Evolutionary conservation across 2,113 vertebrate species (phyloP), one percentile per base, ranked within the genome.

Genomic region (Catharus minimus): DNA sequence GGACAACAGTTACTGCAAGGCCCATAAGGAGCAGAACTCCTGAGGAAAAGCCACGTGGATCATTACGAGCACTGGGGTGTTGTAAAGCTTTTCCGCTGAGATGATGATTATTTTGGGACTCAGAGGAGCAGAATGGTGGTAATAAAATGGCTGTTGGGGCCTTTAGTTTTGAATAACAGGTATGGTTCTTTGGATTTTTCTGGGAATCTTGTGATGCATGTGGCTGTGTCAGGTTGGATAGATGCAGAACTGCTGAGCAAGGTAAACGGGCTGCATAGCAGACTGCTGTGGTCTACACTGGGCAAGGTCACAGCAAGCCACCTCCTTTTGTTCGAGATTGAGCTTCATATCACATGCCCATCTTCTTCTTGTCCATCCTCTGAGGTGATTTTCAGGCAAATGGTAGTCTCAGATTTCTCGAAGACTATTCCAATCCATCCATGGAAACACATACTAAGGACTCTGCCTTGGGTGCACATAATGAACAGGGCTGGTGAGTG

Each of bases 191-290:
- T 30, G 5, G 2, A 8, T 83, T 82, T 78, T 61, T 44, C 7
- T 61, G 36, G 5, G 19, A 28, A n/a, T 82, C 18, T 84, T 4
- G 0, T 26, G 13, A 22, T 30, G 21, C 2, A 0, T 21, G 5
- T 57, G 24, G 7, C 57, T 5, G 0, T 46, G 22, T n/a, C 0
- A 1, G 6, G 4, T 64, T 47, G 49, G 33, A 36, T 13, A 57
- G 21, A 24, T 52, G 14, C n/a, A 58, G 55, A 75, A 36, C 13
- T 74, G 5, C 62, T 65, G 20, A 64, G 22, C 50, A 30, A 36
- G 26, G 33, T 30, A 47, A 30, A 74, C 74, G 7, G 5, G 15
- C 26, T 61, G 53, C 11, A 6, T 43, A 39, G 32, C 17, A 58
- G 43, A 30, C 26, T 64, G 5, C 12, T 27, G 18, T 36, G 15